phyloP scores from a whole-genome alignment of 1,140 invertebrate genomes.

The Drosophila subpulchrella region DNA sequence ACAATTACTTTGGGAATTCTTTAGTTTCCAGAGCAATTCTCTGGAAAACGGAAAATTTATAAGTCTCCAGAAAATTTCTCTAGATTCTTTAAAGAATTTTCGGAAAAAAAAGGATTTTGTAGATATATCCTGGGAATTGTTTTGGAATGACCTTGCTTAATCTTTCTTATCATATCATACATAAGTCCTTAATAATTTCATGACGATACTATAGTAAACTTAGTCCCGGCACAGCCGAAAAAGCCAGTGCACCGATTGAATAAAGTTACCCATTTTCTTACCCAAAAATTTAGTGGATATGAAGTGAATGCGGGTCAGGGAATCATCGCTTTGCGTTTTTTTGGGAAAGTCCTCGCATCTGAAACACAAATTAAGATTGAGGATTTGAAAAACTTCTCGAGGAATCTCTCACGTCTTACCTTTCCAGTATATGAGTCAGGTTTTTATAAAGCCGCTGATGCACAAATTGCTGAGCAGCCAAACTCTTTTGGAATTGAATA shows the following conservation, averaged over 20 bases:
- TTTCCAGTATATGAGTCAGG: constrained; percentile 4
- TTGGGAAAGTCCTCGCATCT: not conserved
- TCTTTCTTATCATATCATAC: not conserved
- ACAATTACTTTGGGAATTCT: not conserved
- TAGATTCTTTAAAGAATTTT: too few species aligned
- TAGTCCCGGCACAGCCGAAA: constrained; percentile 22
- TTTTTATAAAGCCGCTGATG: not conserved
- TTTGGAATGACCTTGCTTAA: too few species aligned
- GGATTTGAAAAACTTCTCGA: not conserved
- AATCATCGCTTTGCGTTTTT: not conserved
- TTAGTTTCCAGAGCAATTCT: too few species aligned
- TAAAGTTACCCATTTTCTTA: constrained; percentile 28
- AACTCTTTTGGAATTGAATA: too few species aligned
- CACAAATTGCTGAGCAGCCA: not conserved
- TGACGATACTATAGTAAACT: not conserved
- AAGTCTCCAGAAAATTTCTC: not conserved
- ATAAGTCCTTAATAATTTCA: too few species aligned
- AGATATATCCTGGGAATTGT: not conserved
- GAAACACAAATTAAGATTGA: not conserved
- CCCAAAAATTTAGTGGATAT: constrained; percentile 9
- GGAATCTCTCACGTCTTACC: not conserved
- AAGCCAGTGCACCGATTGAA: constrained; percentile 36
- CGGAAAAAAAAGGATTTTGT: too few species aligned
- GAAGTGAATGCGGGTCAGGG: not conserved
- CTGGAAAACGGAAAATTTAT: too few species aligned